Base-by-base conservation (phyloP, 2,113 vertebrate species). In the Callionymus lyra region DNA sequence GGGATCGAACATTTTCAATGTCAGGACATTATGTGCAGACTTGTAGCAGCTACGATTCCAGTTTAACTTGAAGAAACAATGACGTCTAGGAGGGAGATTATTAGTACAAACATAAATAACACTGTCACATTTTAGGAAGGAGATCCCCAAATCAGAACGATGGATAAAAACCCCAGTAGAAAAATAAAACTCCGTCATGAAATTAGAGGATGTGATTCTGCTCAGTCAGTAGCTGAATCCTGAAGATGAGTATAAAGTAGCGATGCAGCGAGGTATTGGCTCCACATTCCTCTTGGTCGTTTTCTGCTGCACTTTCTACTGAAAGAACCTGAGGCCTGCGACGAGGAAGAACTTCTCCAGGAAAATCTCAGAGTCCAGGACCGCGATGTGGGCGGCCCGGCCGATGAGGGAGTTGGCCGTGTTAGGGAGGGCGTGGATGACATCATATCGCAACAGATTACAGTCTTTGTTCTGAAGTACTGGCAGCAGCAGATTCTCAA, bases 321-420 rank as follows among this genome's bases (percentile, higher is more conserved):
- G 93, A 85, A 99, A 99, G 80, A 95, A 99, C 83, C 90, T 94
- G 55, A 98, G 91, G 77, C 89, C 95, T 61, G 89, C 92, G 61
- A 99, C 94, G 34, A 99, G 89, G 62, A 99, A 97, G 82, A 99
- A 99, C 80, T 99, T 99, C 84, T 99, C 95, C 82, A 99, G 84
- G 86, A 99, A 99, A 85, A 99, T 98, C 87, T 99, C 95, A 3
- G 95, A 99, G 74, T 99, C 95, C 10, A 99, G 88, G 77, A 99
- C 95, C 59, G 95, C 95, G 63, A 99, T 99, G 75, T 99, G 95
- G 53, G 95, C 95, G 35, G 95, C 94, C 72, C 95, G 89, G 50
- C 95, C 95, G 2, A 99, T 99, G 11, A 99, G 88, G 44, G 94
- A 98, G 79, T 98, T 97, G 50, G 95, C 93, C 14, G 95, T 99